Conservation (phyloP, 2,113 vertebrate species). For the Heterotis niloticus region DNA sequence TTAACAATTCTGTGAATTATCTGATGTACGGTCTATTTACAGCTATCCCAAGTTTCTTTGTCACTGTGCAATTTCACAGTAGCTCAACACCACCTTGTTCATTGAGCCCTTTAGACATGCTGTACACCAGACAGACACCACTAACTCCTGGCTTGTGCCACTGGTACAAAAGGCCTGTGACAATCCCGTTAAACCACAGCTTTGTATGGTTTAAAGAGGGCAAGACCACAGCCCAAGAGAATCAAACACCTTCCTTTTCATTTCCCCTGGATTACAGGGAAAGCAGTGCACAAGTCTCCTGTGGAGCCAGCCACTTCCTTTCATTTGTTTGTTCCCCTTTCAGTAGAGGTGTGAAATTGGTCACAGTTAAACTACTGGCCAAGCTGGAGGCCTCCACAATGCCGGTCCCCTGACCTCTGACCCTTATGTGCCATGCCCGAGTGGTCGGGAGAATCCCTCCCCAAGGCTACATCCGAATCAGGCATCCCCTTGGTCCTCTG, state of each 20-base stretch:
- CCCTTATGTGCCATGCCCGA: constrained; percentile 53
- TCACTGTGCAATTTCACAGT: background rate
- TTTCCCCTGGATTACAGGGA: background rate
- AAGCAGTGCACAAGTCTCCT: constrained; percentile 4
- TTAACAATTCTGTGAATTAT: background rate
- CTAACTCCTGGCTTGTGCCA: background rate
- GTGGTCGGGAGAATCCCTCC: constrained; percentile 31
- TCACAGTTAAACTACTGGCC: constrained; percentile 47
- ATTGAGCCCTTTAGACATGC: background rate
- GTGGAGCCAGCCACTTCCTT: constrained; percentile 41
- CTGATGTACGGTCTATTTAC: no score
- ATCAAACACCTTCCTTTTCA: constrained; percentile 2
- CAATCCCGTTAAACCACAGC: background rate
- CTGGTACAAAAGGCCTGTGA: background rate
- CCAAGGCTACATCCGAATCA: background rate
- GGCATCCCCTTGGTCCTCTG: background rate
- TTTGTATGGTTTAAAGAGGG: background rate
- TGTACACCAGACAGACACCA: background rate
- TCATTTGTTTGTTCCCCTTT: constrained; percentile 51
- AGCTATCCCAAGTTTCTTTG: background rate
- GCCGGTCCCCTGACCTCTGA: constrained; percentile 48
- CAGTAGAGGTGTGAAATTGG: constrained; percentile 51
- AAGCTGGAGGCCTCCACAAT: constrained; percentile 45
- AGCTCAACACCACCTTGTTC: no score
- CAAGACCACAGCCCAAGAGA: background rate